A percentile compares a stretch with the other conserved stretches of the same genome.
phyloP scores from a whole-genome alignment of 1,140 invertebrate genomes.

The Achatina immaculata region DNA sequence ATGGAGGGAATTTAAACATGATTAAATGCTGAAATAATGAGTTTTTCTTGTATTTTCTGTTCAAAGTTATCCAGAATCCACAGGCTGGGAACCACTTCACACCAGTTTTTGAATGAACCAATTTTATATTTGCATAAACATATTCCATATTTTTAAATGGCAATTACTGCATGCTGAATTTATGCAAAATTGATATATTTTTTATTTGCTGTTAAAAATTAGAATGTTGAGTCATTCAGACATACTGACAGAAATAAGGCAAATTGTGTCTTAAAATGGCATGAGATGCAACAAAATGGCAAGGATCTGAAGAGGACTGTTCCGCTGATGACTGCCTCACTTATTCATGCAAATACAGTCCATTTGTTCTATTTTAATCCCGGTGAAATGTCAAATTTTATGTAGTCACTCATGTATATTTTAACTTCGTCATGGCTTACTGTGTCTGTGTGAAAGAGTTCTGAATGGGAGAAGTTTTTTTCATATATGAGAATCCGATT shows the following conservation, averaged over 20 bases:
- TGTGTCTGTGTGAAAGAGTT: no score
- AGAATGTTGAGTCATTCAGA: neutral
- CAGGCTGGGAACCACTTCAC: neutral
- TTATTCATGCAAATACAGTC: neutral
- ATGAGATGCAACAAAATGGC: neutral
- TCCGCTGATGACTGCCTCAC: neutral
- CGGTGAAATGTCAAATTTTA: neutral
- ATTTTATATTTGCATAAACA: neutral
- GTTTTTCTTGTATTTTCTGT: no score
- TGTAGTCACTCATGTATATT: neutral
- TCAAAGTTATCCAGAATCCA: no score
- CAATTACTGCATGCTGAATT: neutral
- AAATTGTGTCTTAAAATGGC: neutral
- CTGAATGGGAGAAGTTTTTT: no score
- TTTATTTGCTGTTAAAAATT: neutral
- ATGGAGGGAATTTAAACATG: no score
- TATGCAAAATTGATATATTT: conserved; percentile 6
- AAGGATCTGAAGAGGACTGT: neutral
- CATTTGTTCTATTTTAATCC: neutral
- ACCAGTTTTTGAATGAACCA: neutral
- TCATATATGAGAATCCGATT: no score
- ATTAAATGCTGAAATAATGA: no score
- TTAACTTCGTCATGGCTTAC: neutral
- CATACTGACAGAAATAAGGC: neutral
- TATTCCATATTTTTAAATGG: conserved; percentile 12